phyloP scores from a whole-genome alignment of 2,113 vertebrate species.

The Rhea pennata region DNA sequence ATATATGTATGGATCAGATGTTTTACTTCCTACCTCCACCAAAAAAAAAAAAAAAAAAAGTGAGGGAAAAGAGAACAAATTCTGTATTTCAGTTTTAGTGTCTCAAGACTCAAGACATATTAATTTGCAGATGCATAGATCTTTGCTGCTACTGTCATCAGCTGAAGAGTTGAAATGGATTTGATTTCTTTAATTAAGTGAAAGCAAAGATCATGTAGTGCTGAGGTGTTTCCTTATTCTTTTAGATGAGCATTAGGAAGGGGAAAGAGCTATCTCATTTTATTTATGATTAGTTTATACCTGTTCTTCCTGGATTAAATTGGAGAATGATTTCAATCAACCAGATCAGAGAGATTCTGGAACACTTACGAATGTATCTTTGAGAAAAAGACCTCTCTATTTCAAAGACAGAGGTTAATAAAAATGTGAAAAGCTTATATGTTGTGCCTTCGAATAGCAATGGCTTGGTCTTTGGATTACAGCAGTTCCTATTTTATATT shows the following conservation, averaged over 20 bases:
- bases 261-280: neutral
- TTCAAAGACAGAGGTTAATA: neutral
- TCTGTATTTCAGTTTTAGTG: slow-evolving; percentile 29
- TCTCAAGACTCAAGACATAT: slow-evolving; percentile 17
- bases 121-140: slow-evolving; percentile 34
- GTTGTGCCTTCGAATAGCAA: neutral
- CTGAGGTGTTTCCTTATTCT: neutral
- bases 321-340: neutral
- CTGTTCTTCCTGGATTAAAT: neutral
- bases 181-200: slow-evolving; percentile 41
- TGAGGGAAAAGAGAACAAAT: slow-evolving; percentile 30
- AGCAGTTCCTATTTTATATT: neutral
- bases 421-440: neutral
- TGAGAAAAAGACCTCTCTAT: neutral
- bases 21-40: neutral
- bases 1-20: neutral
- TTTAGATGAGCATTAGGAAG: neutral
- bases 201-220: neutral
- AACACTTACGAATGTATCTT: neutral
- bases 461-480: neutral
- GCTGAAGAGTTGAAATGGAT: slow-evolving; percentile 55
- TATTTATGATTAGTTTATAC: neutral
- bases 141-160: neutral
- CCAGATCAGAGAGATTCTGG: neutral
- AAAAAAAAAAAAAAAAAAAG: neutral